Evolutionary conservation across 2,113 vertebrate species (phyloP), one percentile per base, ranked within the genome.

Genomic region (Xiphias gladius): DNA sequence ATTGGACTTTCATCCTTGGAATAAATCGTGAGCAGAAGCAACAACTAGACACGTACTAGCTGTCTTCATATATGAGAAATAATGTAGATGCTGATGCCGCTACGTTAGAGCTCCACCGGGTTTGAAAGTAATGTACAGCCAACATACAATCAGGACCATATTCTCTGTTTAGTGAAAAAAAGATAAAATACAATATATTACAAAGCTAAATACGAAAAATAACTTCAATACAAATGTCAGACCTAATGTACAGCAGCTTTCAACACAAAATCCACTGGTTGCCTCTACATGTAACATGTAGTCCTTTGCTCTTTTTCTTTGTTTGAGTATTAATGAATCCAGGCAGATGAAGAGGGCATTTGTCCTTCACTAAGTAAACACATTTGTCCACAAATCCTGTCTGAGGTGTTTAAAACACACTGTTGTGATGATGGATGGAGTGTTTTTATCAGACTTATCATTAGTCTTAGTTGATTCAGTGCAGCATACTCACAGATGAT

Each of bases 401-500:
- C 57, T n/a, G 37, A 55, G 52, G 62, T 62, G 65, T 77, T 64
- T 30, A 62, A 66, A 50, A 61, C 20, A 58, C 52, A 20, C n/a
- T 13, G 59, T 46, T 32, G 19, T 30, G 35, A 81, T 83, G 80
- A 90, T 70, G 66, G 67, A 90, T 83, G 52, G 26, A 62, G 54
- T 8, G 46, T 74, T 82, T 77, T 81, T 43, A 75, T 81, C 73
- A 69, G 37, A 62, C 17, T 67, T 22, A 79, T 78, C 65, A 67
- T 57, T 59, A 20, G 64, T 32, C 22, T 62, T 19, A 48, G 63
- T 52, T 26, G 57, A 48, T 69, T 86, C 52, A 35, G 30, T 52
- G 48, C 48, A 20, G 55, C 57, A 46, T 11, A 26, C 64, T 64
- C n/a, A 28, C n/a, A 71, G n/a, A 62, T 19, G 20, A 66, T 57